Percentiles rank a stretch among this genome's conserved stretches.
Evolutionary conservation across 2,113 vertebrate species (phyloP).

Genomic region (Urocynchramus pylzowi): DNA sequence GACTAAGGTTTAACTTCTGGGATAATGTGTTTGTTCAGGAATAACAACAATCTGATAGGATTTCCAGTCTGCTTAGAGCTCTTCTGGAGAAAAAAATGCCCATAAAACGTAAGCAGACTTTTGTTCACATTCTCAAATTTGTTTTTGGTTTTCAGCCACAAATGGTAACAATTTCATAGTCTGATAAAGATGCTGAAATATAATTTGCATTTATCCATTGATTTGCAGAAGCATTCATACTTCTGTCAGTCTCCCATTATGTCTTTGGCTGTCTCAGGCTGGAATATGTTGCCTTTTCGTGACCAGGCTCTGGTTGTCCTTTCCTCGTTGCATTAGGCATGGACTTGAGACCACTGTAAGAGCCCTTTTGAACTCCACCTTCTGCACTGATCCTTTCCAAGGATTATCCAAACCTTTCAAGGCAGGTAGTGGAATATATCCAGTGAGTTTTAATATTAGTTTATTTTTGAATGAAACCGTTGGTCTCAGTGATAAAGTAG

Average conservation of each 20-base stretch:
- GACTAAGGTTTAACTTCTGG: background rate
- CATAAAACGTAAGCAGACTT: background rate
- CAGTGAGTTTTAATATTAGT: background rate
- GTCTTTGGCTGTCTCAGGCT: background rate
- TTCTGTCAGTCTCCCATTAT: background rate
- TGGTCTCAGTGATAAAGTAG: background rate
- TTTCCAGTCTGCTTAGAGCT: background rate
- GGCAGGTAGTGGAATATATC: background rate
- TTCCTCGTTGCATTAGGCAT: background rate
- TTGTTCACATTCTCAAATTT: background rate
- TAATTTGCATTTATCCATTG: background rate
- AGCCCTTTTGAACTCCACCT: background rate
- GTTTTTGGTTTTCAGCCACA: background rate
- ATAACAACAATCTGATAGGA: background rate
- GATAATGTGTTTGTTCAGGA: background rate
- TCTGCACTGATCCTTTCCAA: background rate
- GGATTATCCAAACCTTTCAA: background rate
- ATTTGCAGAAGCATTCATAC: background rate
- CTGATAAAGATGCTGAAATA: background rate
- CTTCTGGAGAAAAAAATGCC: background rate
- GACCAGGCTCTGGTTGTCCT: background rate
- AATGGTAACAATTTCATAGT: background rate
- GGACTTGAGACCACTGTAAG: background rate
- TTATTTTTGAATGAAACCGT: rapidly evolving
- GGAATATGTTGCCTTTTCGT: background rate